Conservation (phyloP, 2,113 vertebrate species). For the Ciconia boyciana region DNA sequence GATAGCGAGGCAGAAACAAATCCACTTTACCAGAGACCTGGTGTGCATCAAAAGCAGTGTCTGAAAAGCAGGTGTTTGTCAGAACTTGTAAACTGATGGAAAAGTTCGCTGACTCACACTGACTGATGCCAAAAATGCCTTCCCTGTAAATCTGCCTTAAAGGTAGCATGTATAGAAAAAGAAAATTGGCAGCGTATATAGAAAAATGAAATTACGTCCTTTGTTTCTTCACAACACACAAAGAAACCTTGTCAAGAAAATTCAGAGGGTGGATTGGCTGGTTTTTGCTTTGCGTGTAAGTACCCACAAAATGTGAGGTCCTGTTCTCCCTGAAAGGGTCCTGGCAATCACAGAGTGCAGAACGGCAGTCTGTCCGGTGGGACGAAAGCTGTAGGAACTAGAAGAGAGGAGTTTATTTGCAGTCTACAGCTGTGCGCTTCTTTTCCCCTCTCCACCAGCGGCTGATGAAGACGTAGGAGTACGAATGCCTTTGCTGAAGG, state of each 20-base stretch:
- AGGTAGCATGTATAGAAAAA: neutral
- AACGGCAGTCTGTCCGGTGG: neutral
- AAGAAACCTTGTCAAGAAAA: neutral
- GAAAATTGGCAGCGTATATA: neutral
- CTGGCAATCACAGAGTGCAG: neutral
- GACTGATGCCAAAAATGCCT: neutral
- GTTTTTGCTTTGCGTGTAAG: neutral
- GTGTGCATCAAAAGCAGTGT: neutral
- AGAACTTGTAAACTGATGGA: conserved; percentile 20
- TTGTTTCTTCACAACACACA: neutral
- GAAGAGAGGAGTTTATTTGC: neutral
- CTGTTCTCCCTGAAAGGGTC: neutral
- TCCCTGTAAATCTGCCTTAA: conserved; percentile 17
- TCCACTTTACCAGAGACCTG: neutral
- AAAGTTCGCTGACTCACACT: conserved; percentile 21
- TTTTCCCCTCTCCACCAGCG: neutral
- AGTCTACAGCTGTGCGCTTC: neutral
- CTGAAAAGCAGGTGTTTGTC: conserved; percentile 42
- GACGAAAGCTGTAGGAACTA: neutral
- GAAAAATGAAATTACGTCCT: neutral
- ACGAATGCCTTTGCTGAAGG: neutral
- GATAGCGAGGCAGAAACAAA: conserved; percentile 13
- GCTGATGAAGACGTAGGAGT: neutral
- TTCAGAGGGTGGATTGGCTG: neutral
- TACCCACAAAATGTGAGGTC: neutral